Evolutionary conservation across 2,797 vertebrate genomes (phyloP).

Genomic region (Florisuga fusca): DNA sequence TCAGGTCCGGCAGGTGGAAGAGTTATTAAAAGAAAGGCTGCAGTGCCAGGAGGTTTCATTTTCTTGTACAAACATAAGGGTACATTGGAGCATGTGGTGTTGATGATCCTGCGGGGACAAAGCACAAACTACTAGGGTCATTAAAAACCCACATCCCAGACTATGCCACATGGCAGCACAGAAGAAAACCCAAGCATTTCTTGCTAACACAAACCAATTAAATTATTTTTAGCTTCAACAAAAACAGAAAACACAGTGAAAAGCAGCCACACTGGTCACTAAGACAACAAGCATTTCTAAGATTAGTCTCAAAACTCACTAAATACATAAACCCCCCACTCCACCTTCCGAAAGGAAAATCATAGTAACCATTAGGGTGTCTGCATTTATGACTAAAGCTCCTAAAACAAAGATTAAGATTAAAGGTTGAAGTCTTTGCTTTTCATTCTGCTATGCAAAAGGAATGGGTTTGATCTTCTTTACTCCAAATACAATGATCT

Average conservation of each 20-base stretch:
- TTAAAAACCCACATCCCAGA: slow-evolving; percentile 73
- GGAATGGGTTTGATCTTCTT: background rate
- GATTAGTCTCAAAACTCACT: slow-evolving; percentile 74
- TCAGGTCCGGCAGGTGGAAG: slow-evolving; percentile 57
- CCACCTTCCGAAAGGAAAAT: slow-evolving; percentile 36
- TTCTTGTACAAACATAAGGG: slow-evolving; percentile 62
- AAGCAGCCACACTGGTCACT: slow-evolving; percentile 65
- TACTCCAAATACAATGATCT: background rate
- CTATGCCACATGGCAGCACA: slow-evolving; percentile 63
- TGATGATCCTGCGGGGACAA: slow-evolving; percentile 56
- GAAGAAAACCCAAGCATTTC: slow-evolving; percentile 59
- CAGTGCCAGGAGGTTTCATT: slow-evolving; percentile 34
- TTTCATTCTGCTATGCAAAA: background rate
- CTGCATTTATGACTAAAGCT: slow-evolving; percentile 65
- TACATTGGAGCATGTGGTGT: slow-evolving; percentile 56
- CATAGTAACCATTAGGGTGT: slow-evolving; percentile 71
- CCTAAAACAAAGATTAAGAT: slow-evolving; percentile 46
- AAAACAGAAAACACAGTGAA: slow-evolving; percentile 63
- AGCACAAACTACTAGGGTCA: slow-evolving; percentile 53
- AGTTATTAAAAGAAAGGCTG: slow-evolving; percentile 60
- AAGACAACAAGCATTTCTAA: slow-evolving; percentile 77
- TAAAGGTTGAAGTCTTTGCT: background rate
- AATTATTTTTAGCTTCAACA: slow-evolving; percentile 63
- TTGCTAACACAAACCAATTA: slow-evolving; percentile 63
- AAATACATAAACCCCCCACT: slow-evolving; percentile 54